phyloP scores from a whole-genome alignment of 2,888 invertebrate species.

The Ormyrus thymus region DNA sequence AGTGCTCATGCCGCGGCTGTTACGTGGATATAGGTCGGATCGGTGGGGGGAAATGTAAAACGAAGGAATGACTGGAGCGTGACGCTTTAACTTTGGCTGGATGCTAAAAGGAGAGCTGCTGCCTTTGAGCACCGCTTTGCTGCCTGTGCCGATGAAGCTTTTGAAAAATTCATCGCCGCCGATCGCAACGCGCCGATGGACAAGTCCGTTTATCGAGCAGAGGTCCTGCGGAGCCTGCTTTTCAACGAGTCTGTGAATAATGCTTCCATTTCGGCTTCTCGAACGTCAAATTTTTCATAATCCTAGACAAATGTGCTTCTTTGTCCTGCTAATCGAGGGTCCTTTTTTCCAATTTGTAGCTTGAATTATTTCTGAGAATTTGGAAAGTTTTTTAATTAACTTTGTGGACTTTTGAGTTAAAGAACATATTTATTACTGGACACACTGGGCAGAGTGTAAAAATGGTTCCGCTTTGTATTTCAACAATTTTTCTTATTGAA shows the following conservation, averaged over 20 bases:
- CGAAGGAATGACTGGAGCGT: slow-evolving; percentile 26
- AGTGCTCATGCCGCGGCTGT: slow-evolving; percentile 11
- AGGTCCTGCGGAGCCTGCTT: neutral
- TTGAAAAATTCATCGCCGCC: slow-evolving; percentile 36
- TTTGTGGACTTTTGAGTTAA: too few species aligned
- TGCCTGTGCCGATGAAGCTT: slow-evolving; percentile 22
- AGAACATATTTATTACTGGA: too few species aligned
- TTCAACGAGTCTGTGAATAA: neutral
- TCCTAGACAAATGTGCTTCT: too few species aligned
- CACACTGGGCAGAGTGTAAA: too few species aligned
- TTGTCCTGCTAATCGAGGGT: too few species aligned
- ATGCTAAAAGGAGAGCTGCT: too few species aligned
- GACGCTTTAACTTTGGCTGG: slow-evolving; percentile 28
- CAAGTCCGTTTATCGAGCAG: too few species aligned
- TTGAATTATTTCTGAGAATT: too few species aligned
- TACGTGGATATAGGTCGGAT: neutral
- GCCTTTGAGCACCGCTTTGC: neutral
- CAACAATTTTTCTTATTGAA: too few species aligned
- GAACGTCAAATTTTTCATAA: slow-evolving; percentile 5
- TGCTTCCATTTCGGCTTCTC: neutral
- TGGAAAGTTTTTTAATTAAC: too few species aligned
- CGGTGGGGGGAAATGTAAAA: slow-evolving; percentile 17
- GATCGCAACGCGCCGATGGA: neutral
- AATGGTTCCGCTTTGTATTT: neutral
- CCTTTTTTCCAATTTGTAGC: too few species aligned